phyloP scores from a whole-genome alignment of 2,797 vertebrate genomes.

The Spheniscus humboldti region DNA sequence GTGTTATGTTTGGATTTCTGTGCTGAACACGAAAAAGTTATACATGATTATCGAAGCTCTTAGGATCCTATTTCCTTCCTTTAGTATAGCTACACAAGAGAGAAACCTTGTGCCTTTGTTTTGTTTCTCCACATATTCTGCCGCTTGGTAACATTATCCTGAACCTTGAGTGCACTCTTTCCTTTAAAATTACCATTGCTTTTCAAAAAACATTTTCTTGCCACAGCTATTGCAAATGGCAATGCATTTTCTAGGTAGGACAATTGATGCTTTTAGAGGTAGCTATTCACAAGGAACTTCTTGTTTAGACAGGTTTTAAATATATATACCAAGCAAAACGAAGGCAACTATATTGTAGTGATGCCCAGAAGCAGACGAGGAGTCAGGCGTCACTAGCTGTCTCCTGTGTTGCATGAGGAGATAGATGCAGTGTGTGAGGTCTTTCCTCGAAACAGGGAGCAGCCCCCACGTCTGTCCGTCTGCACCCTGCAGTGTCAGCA shows the following conservation, averaged over 20 bases:
- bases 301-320: background rate
- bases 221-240: background rate
- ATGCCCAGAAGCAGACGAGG: background rate
- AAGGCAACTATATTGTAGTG: background rate
- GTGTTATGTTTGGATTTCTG: background rate
- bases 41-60: background rate
- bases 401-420: background rate
- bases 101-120: background rate
- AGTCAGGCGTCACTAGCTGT: accelerated
- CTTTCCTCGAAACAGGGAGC: background rate
- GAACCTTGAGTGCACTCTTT: background rate
- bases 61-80: background rate
- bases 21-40: background rate
- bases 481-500: background rate
- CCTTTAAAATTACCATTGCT: background rate
- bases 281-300: background rate
- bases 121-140: background rate
- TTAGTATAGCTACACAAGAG: background rate
- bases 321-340: background rate
- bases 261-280: background rate
- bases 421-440: background rate
- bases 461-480: accelerated
- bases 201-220: background rate
- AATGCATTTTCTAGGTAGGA: background rate
- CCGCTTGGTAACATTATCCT: background rate